A percentile compares a stretch with the other conserved stretches of the same genome.
Conservation (phyloP, 2,113 vertebrate genomes). For the Agelaius phoeniceus region DNA sequence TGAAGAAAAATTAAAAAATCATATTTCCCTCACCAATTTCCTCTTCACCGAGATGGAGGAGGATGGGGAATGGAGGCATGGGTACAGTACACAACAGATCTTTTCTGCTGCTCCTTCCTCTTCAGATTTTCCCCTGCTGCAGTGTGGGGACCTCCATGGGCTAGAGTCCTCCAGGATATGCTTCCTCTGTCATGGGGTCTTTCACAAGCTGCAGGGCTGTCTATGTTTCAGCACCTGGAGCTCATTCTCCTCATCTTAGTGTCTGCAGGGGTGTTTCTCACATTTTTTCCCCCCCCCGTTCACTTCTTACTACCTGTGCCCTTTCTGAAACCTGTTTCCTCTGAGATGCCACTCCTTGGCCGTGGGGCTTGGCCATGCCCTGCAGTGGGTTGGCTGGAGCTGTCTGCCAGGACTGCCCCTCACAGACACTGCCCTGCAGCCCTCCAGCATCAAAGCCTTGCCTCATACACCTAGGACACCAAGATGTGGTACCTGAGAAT, state of each 20-base stretch:
- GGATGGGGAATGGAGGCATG: accelerated
- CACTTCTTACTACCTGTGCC: background rate
- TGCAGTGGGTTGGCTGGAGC: background rate
- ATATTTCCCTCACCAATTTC: background rate
- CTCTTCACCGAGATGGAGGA: background rate
- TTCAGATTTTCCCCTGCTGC: background rate
- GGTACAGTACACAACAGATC: background rate
- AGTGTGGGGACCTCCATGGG: background rate
- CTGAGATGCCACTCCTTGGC: accelerated
- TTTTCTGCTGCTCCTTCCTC: background rate
- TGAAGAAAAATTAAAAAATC: background rate
- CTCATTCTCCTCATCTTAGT: background rate
- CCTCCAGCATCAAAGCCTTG: background rate
- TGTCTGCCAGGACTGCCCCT: background rate
- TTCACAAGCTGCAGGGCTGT: background rate
- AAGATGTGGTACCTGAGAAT: background rate
- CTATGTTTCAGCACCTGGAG: accelerated
- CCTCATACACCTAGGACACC: accelerated
- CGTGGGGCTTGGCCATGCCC: background rate
- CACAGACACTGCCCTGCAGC: background rate
- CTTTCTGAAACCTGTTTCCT: background rate
- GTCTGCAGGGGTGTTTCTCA: background rate
- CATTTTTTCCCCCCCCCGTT: accelerated
- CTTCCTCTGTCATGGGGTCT: too few relatives aligned
- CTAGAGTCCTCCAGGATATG: background rate